A percentile compares a stretch with the other conserved stretches of the same genome.
Evolutionary conservation across 2,113 vertebrate species (phyloP).

Genomic region (Lonchura striata): DNA sequence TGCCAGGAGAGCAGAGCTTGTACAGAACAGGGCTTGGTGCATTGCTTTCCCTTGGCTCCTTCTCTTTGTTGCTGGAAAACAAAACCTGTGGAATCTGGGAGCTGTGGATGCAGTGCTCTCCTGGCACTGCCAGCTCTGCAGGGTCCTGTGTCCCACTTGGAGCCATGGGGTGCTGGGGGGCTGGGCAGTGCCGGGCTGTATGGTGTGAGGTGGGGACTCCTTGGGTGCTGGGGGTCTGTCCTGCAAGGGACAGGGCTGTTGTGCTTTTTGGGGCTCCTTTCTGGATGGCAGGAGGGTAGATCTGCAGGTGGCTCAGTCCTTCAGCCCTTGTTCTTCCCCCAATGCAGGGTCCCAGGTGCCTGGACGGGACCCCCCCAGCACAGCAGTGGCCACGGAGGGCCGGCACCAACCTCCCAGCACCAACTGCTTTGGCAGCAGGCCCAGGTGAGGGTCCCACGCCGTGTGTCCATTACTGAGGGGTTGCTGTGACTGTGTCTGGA

Average conservation of each 20-base stretch:
- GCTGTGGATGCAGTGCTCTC: background rate
- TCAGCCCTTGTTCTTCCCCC: background rate
- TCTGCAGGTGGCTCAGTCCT: background rate
- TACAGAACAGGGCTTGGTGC: background rate
- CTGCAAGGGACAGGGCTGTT: background rate
- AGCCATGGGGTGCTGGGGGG: background rate
- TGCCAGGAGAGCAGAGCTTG: background rate
- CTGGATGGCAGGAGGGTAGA: background rate
- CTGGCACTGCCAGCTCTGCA: background rate
- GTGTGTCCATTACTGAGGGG: background rate
- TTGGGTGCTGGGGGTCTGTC: background rate
- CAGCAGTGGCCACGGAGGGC: conserved; percentile 5
- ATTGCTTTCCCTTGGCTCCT: background rate
- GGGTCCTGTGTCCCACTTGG: rapidly evolving
- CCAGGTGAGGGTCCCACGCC: conserved; percentile 47
- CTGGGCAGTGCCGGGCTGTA: rapidly evolving
- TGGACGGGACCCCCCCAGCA: conserved; percentile 47
- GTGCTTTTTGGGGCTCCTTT: background rate
- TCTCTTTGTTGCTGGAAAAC: rapidly evolving
- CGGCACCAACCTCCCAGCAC: conserved; percentile 62
- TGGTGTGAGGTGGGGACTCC: background rate
- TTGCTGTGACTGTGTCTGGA: background rate
- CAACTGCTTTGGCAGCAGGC: conserved; percentile 73
- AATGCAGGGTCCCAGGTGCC: conserved; percentile 60
- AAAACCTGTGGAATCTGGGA: background rate